phyloP scores from a whole-genome alignment of 2,113 vertebrate species.

The Edolisoma coerulescens region DNA sequence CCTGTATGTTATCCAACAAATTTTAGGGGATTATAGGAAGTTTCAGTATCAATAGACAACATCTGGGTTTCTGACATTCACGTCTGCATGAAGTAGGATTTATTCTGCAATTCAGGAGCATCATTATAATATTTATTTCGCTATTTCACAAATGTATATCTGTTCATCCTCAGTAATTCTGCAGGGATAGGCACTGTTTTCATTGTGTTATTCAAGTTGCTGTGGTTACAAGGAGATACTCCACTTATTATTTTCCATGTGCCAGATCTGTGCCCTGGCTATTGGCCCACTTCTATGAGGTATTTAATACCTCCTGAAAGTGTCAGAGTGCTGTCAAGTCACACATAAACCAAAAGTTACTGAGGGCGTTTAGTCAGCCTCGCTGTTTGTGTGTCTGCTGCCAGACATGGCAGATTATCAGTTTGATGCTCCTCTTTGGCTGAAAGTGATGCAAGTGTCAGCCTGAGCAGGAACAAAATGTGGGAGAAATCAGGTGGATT shows the following conservation, averaged over 20 bases:
- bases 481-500: neutral
- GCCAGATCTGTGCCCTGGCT: slow-evolving; percentile 22
- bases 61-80: slow-evolving; percentile 23
- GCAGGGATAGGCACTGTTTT: slow-evolving; percentile 42
- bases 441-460: neutral
- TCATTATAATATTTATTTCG: slow-evolving; percentile 1
- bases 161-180: slow-evolving; percentile 51
- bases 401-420: neutral
- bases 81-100: neutral
- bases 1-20: neutral
- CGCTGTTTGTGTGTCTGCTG: neutral
- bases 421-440: neutral
- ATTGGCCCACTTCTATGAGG: neutral
- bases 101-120: neutral
- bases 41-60: neutral
- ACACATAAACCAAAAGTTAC: neutral
- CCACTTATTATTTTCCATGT: neutral
- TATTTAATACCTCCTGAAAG: neutral
- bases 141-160: neutral
- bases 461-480: neutral
- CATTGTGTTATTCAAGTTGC: slow-evolving; percentile 28
- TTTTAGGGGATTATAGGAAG: neutral
- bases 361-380: neutral
- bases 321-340: neutral
- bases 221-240: slow-evolving; percentile 21